Conservation (phyloP, 2,113 vertebrate species). For the Psilopsiagon aurifrons region DNA sequence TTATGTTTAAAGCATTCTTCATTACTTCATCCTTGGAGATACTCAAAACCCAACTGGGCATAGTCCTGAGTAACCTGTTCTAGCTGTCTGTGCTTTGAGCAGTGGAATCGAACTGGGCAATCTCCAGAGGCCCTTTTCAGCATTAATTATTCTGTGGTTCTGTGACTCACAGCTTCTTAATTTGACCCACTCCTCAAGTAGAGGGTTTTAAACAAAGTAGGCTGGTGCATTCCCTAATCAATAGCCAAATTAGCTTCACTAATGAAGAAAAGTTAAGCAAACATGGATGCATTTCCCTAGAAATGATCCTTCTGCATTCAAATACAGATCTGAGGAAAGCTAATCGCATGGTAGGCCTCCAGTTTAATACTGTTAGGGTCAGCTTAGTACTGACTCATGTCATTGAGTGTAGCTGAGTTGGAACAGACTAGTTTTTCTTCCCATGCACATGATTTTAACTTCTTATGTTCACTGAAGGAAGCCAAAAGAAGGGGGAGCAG, state of each 20-base stretch:
- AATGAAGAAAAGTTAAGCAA: neutral
- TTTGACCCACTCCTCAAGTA: neutral
- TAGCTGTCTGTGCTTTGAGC: neutral
- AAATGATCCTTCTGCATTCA: neutral
- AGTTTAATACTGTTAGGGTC: neutral
- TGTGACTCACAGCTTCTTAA: neutral
- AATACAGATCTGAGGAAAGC: neutral
- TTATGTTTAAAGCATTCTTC: neutral
- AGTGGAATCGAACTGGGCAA: neutral
- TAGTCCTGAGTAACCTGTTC: slow-evolving; percentile 15
- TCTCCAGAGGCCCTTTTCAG: neutral
- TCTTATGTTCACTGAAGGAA: neutral
- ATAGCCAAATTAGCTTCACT: neutral
- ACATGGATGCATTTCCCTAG: neutral
- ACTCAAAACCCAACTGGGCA: neutral
- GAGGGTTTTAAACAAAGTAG: neutral
- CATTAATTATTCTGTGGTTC: neutral
- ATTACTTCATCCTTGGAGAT: slow-evolving; percentile 1
- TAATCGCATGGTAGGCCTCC: neutral
- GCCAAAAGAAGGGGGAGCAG: neutral
- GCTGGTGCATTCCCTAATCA: neutral
- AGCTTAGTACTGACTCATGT: neutral
- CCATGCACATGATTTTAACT: neutral
- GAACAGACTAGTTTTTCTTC: neutral
- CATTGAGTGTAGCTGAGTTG: neutral